Evolutionary conservation across 2,888 invertebrate genomes (phyloP).

Genomic region (Dendrolimus pini): DNA sequence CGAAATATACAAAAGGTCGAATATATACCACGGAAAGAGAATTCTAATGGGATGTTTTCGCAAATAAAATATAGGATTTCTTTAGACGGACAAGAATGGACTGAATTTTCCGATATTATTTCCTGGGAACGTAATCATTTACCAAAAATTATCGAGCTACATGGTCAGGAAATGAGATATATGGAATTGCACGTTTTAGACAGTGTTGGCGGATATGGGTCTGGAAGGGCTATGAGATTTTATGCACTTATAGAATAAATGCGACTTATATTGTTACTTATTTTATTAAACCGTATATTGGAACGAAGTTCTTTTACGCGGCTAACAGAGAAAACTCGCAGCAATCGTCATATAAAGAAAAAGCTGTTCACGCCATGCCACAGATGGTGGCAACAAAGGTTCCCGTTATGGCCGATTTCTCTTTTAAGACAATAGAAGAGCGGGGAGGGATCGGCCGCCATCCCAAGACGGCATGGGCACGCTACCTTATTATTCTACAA

Average conservation of each 20-base stretch:
- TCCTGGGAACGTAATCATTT: conserved; percentile 30
- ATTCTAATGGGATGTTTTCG: conserved; percentile 52
- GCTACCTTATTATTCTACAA: too few species aligned
- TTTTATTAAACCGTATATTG: conserved; percentile 25
- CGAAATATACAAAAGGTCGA: conserved; percentile 41
- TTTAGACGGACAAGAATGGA: conserved; percentile 37
- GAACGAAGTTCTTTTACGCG: too few species aligned
- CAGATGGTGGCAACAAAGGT: too few species aligned
- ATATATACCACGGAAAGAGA: conserved; percentile 41
- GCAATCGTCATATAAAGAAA: too few species aligned
- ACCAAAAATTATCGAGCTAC: conserved; percentile 34
- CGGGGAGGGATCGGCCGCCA: too few species aligned
- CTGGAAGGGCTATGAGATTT: conserved; percentile 35
- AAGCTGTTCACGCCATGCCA: too few species aligned
- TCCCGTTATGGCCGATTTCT: too few species aligned
- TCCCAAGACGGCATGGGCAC: too few species aligned
- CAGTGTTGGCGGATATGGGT: conserved; percentile 47
- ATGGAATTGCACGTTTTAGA: conserved; percentile 40
- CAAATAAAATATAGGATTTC: conserved; percentile 41
- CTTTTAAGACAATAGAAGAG: too few species aligned
- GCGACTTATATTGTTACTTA: conserved; percentile 4
- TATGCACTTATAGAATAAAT: conserved; percentile 12
- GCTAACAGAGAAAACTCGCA: too few species aligned
- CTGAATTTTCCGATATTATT: conserved; percentile 25
- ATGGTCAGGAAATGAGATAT: conserved; percentile 32